Evolutionary conservation across 1,140 invertebrate species (phyloP).

Genomic region (Zaprionus vittiger): DNA sequence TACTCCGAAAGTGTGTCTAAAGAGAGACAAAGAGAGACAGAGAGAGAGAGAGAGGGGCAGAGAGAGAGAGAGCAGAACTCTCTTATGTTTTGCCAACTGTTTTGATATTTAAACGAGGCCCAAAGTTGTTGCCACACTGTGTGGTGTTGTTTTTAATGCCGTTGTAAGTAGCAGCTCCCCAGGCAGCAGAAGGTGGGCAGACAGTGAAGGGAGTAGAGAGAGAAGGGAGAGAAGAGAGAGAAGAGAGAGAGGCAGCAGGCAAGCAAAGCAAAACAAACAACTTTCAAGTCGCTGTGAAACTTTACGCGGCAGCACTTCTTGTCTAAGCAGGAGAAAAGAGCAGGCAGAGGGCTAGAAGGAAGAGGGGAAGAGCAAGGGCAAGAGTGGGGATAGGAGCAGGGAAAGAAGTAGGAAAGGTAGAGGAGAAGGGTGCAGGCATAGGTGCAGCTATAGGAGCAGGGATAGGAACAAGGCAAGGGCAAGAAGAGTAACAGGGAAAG

Average conservation of each 20-base stretch:
- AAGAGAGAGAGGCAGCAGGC: not conserved
- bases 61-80: not conserved
- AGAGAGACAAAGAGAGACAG: not conserved
- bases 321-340: not conserved
- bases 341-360: too few relatives aligned
- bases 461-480: too few relatives aligned
- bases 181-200: not conserved
- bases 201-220: not conserved
- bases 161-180: conserved; percentile 13
- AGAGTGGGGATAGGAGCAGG: too few relatives aligned
- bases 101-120: conserved; percentile 35
- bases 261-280: conserved; percentile 50
- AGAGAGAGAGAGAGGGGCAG: not conserved
- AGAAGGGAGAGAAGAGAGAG: not conserved
- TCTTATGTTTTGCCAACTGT: conserved; percentile 35
- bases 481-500: too few relatives aligned
- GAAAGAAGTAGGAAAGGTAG: too few relatives aligned
- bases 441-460: too few relatives aligned
- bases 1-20: conserved; percentile 26
- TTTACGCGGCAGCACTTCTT: conserved; percentile 32
- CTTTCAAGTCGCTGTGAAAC: conserved; percentile 40
- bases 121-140: conserved; percentile 42
- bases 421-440: too few relatives aligned
- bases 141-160: conserved; percentile 40
- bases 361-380: too few relatives aligned